Evolutionary conservation across 2,888 invertebrate genomes (phyloP).

Genomic region (Spilosoma lubricipeda): DNA sequence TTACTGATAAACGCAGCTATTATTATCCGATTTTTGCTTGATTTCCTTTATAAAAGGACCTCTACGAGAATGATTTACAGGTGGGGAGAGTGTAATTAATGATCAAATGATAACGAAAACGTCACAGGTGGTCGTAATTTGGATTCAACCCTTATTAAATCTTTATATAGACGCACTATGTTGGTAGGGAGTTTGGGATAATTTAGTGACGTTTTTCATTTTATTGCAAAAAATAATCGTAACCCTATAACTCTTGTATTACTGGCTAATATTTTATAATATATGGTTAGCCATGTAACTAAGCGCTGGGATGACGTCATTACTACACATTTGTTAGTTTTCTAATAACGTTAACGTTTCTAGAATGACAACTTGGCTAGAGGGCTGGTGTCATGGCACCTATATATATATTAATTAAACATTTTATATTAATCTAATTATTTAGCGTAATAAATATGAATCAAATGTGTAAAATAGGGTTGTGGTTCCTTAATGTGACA

Average conservation of each 20-base stretch:
- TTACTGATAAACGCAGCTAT: conserved; percentile 61
- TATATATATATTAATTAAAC: too few species aligned
- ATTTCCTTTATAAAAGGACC: conserved; percentile 36
- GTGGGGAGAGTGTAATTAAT: conserved; percentile 5
- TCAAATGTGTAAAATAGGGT: too few species aligned
- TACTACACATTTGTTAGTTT: too few species aligned
- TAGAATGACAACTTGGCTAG: too few species aligned
- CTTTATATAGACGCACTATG: neutral
- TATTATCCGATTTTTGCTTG: conserved; percentile 50
- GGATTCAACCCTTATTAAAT: neutral
- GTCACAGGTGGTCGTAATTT: neutral
- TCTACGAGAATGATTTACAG: conserved; percentile 20
- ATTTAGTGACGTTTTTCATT: neutral
- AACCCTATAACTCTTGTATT: neutral
- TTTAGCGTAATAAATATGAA: too few species aligned
- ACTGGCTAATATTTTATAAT: too few species aligned
- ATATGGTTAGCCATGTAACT: too few species aligned
- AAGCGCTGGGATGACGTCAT: too few species aligned
- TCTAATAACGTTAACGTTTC: too few species aligned
- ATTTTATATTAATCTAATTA: too few species aligned
- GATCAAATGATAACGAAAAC: conserved; percentile 5
- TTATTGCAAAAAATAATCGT: neutral
- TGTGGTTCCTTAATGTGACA: too few species aligned
- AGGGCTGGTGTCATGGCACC: too few species aligned
- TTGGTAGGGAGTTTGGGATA: neutral